Percentiles rank a stretch among this genome's conserved stretches.
Evolutionary conservation across 2,797 vertebrate species (phyloP).

Genomic region (Alosa sapidissima): DNA sequence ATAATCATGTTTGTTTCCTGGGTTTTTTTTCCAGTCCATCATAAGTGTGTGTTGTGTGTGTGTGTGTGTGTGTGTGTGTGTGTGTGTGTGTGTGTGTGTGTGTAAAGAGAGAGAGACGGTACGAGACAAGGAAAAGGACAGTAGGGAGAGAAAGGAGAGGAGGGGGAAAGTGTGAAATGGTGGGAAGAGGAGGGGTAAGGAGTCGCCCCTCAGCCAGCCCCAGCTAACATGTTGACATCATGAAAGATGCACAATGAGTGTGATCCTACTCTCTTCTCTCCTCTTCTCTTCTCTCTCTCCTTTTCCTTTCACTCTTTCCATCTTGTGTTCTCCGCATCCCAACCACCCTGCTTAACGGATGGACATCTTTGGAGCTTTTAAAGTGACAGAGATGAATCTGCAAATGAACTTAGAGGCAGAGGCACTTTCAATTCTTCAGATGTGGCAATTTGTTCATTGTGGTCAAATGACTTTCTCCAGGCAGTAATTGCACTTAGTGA

Average conservation of each 20-base stretch:
- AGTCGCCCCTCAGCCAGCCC: neutral
- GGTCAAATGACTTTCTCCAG: conserved; percentile 56
- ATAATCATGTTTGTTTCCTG: conserved; percentile 85
- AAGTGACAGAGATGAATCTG: conserved; percentile 66
- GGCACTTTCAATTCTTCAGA: conserved; percentile 59
- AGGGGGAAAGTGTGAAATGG: conserved; percentile 34
- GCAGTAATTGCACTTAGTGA: conserved; percentile 60
- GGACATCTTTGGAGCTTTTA: conserved; percentile 70
- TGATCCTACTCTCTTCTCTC: neutral
- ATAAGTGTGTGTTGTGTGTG: conserved; percentile 28
- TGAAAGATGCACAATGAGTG: neutral
- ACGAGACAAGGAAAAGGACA: neutral
- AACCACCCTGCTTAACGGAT: conserved; percentile 52
- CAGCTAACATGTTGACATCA: conserved; percentile 5
- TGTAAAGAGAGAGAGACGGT: conserved; percentile 51
- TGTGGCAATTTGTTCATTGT: conserved; percentile 69
- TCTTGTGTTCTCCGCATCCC: conserved; percentile 35
- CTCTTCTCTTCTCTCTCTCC: neutral
- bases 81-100: conserved; percentile 2
- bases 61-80: neutral
- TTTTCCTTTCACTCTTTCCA: neutral
- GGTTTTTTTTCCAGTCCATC: conserved; percentile 34
- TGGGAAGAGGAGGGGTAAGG: neutral
- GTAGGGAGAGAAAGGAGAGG: conserved; percentile 36
- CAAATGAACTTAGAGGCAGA: conserved; percentile 60